Conservation (phyloP, 2,888 invertebrate genomes). For the Zonitis immaculata region DNA sequence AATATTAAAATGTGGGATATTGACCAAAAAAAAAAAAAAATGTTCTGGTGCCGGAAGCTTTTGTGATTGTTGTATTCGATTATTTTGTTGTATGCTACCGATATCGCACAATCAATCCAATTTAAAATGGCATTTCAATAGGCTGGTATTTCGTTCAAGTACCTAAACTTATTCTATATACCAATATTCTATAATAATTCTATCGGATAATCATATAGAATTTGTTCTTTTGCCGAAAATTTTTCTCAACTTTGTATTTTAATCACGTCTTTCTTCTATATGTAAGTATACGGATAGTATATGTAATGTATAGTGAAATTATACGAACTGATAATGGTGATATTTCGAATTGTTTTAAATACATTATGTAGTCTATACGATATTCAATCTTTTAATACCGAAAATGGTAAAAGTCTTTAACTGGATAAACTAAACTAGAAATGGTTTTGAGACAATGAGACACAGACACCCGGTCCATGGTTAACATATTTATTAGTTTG, state of each 20-base stretch:
- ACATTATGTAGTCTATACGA: slow-evolving; percentile 24
- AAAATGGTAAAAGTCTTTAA: slow-evolving; percentile 27
- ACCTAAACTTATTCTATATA: too few relatives aligned
- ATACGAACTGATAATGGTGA: slow-evolving; percentile 25
- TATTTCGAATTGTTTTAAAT: slow-evolving; percentile 28
- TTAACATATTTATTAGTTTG: slow-evolving; percentile 5
- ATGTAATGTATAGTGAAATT: too few relatives aligned
- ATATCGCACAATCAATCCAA: slow-evolving; percentile 46
- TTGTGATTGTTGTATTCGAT: not conserved
- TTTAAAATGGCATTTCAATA: slow-evolving; percentile 45
- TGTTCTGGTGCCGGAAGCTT: not conserved
- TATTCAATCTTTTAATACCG: slow-evolving; percentile 13
- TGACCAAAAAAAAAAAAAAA: not conserved
- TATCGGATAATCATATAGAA: too few relatives aligned
- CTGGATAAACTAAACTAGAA: slow-evolving; percentile 16
- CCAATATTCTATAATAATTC: too few relatives aligned
- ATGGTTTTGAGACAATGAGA: slow-evolving; percentile 18
- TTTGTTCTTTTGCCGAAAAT: too few relatives aligned
- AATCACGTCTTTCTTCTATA: slow-evolving; percentile 24
- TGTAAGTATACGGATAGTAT: too few relatives aligned
- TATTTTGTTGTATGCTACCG: not conserved
- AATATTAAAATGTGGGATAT: not conserved
- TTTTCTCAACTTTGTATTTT: slow-evolving; percentile 18
- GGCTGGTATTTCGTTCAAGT: not conserved
- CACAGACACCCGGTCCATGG: slow-evolving; percentile 5